A percentile compares a stretch with the other conserved stretches of the same genome.
phyloP scores from a whole-genome alignment of 1,140 invertebrate species.

The Trichomalopsis sarcophagae region DNA sequence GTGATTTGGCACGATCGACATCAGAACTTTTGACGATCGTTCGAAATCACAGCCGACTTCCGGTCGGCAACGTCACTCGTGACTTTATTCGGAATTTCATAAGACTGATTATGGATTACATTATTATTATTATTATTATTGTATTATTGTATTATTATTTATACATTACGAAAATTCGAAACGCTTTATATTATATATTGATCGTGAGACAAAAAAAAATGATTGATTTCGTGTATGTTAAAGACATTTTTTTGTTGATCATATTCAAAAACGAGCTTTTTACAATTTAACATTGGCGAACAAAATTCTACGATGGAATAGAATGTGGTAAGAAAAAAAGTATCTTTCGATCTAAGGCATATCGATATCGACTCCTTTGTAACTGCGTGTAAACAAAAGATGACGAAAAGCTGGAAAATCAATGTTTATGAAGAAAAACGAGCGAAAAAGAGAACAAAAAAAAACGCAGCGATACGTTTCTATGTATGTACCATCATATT shows the following conservation, averaged over 20 bases:
- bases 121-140: slow-evolving; percentile 39
- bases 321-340: slow-evolving; percentile 19
- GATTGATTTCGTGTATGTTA: not conserved
- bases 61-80: not conserved
- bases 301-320: slow-evolving; percentile 24
- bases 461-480: slow-evolving; percentile 35
- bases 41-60: not conserved
- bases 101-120: slow-evolving; percentile 51
- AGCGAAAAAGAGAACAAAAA: not conserved
- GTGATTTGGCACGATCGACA: not conserved
- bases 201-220: not conserved
- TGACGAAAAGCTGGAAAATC: not conserved
- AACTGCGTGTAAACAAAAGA: slow-evolving; percentile 34
- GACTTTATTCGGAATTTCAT: slow-evolving; percentile 45
- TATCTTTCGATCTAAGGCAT: slow-evolving; percentile 48
- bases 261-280: slow-evolving; percentile 17
- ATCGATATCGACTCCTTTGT: slow-evolving; percentile 50
- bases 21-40: not conserved
- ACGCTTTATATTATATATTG: not conserved
- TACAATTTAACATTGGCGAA: not conserved
- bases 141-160: slow-evolving; percentile 8
- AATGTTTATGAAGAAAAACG: slow-evolving; percentile 21
- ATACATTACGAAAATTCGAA: slow-evolving; percentile 18
- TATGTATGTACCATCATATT: slow-evolving; percentile 39
- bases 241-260: slow-evolving; percentile 4